These are phyloP conservation scores for Paramormyrops kingsleyae DNA, from an alignment of 2,113 vertebrate genomes.

Conservation along the genomic window DNA sequence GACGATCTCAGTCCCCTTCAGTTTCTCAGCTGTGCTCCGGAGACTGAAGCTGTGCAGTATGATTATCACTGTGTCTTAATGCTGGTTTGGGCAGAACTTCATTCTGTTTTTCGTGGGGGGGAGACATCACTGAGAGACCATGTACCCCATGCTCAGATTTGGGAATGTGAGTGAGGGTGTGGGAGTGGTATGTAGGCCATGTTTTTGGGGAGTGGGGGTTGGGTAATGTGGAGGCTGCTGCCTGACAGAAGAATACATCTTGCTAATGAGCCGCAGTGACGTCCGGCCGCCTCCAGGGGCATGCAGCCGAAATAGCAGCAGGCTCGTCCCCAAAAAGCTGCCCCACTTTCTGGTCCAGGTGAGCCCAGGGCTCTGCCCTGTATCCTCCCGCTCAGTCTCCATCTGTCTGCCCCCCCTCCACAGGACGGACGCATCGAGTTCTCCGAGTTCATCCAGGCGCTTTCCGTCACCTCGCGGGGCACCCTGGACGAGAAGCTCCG, in stretches of 20 bases:
- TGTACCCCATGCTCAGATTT: background rate
- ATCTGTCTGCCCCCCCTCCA: slow-evolving; percentile 13
- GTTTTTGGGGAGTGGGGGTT: background rate
- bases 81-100: background rate
- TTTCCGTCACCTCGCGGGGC: slow-evolving; percentile 93
- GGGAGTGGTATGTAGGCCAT: background rate
- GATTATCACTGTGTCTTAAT: background rate
- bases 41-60: background rate
- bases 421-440: slow-evolving; percentile 97
- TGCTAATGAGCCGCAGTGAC: slow-evolving; percentile 51
- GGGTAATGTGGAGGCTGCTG: slow-evolving; percentile 28
- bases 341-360: slow-evolving; percentile 39
- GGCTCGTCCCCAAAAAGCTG: slow-evolving; percentile 45
- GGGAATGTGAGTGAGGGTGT: background rate
- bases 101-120: background rate
- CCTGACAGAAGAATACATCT: slow-evolving; percentile 44
- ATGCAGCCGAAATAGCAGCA: slow-evolving; percentile 51
- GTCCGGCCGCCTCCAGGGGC: slow-evolving; percentile 44
- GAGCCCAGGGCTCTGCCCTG: slow-evolving; percentile 22
- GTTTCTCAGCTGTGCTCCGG: too few species aligned
- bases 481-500: slow-evolving; percentile 95
- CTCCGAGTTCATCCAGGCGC: slow-evolving; percentile 94
- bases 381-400: slow-evolving; percentile 9
- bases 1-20: background rate
- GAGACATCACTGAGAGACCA: background rate